Evolutionary conservation across 2,888 invertebrate species (phyloP).

Genomic region (Scrobipalpa costella): DNA sequence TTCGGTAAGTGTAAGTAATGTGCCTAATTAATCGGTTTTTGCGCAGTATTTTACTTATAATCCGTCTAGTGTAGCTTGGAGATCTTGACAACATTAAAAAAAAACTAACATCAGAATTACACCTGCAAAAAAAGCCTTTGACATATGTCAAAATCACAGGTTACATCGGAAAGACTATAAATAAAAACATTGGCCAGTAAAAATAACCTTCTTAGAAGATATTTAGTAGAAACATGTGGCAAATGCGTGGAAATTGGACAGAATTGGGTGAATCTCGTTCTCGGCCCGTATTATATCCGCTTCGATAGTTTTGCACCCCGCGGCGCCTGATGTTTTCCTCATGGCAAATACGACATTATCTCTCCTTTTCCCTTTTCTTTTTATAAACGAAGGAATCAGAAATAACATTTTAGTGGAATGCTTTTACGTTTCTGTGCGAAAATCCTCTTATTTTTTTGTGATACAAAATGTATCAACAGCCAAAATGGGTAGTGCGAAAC

Average conservation of each 20-base stretch:
- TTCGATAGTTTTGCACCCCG: conserved; percentile 7
- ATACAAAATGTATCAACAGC: neutral
- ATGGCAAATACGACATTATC: conserved; percentile 17
- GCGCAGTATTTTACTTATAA: too few relatives aligned
- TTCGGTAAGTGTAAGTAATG: too few relatives aligned
- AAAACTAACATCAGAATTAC: too few relatives aligned
- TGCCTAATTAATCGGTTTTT: too few relatives aligned
- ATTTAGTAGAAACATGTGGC: conserved; percentile 6
- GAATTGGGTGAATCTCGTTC: conserved; percentile 19
- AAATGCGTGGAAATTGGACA: conserved; percentile 19
- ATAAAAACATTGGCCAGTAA: neutral
- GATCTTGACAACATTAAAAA: too few relatives aligned
- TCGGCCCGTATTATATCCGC: conserved; percentile 14
- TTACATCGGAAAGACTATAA: neutral
- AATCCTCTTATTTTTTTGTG: neutral
- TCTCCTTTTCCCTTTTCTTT: conserved; percentile 15
- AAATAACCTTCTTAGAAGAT: neutral
- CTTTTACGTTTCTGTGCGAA: neutral
- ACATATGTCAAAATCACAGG: too few relatives aligned
- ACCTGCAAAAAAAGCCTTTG: too few relatives aligned
- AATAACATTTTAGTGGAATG: conserved; percentile 10
- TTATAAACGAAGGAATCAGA: conserved; percentile 3
- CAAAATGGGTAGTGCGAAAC: neutral
- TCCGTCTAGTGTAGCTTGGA: too few relatives aligned
- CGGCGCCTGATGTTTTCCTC: conserved; percentile 17